phyloP scores from a whole-genome alignment of 2,888 invertebrate species.

The Platycheirus rosarum region DNA sequence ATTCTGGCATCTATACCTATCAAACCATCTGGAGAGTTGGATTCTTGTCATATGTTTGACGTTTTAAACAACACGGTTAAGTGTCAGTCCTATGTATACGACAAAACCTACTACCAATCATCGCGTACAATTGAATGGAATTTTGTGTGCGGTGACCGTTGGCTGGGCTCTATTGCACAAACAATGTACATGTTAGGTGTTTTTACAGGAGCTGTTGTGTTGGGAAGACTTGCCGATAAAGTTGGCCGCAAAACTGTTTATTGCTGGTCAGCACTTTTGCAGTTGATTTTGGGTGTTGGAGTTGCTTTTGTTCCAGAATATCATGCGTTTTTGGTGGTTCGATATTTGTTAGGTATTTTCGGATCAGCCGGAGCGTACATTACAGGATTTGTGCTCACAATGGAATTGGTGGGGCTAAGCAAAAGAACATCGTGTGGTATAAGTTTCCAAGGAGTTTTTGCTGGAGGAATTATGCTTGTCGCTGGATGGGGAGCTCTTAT shows the following conservation, averaged over 20 bases:
- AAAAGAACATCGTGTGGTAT: conserved; percentile 92
- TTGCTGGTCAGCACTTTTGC: conserved; percentile 89
- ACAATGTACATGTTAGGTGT: conserved; percentile 90
- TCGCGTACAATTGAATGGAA: conserved; percentile 92
- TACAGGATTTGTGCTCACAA: conserved; percentile 85
- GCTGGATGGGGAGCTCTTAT: conserved; percentile 92
- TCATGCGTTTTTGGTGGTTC: conserved; percentile 87
- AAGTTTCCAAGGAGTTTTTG: conserved; percentile 89
- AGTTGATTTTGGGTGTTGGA: conserved; percentile 87
- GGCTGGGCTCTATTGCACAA: conserved; percentile 92
- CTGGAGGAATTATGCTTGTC: conserved; percentile 91
- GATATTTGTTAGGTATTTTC: conserved; percentile 90
- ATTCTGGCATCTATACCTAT: conserved; percentile 85
- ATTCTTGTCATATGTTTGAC: conserved; percentile 85
- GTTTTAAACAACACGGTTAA: conserved; percentile 81
- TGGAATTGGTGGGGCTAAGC: conserved; percentile 92
- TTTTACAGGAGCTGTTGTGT: conserved; percentile 89
- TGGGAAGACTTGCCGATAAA: conserved; percentile 91
- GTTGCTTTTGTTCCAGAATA: conserved; percentile 92
- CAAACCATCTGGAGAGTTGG: conserved; percentile 84
- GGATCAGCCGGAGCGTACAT: conserved; percentile 89
- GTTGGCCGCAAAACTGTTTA: conserved; percentile 91
- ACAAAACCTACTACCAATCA: conserved; percentile 88
- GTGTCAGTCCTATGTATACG: conserved; percentile 87
- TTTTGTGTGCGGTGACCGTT: conserved; percentile 90